Evolutionary conservation across 2,797 vertebrate genomes (phyloP), one percentile per base, ranked within the genome.

Genomic region (Melopsittacus undulatus): DNA sequence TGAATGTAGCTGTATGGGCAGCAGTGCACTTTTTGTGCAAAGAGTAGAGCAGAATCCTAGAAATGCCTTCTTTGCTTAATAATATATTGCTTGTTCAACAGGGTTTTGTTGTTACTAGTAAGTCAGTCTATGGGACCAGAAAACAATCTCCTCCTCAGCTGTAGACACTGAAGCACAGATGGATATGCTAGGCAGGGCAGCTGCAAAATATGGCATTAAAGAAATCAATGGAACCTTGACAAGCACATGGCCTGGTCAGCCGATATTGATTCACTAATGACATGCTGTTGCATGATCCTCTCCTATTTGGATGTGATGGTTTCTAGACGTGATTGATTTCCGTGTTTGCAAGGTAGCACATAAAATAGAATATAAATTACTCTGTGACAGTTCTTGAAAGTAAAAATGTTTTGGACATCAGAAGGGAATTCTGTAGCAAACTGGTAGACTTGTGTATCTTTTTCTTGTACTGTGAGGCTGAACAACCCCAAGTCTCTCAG

Each of bases 161-260:
- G 43, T 10, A 77, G 32, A 24, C 11, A 17, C 32, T 51, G 49
- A 30, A 79, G 18, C 8, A 2, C 0, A 3, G 34, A 29, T 42
- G 29, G 26, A 17, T 87, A 18, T 77, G 43, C 36, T 72, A 63
- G 76, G 51, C 42, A 67, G 64, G 51, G 18, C 43, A 57, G 26
- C 46, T 87, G 59, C 83, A 81, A n/a, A 56, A 14, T 18, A 18
- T n/a, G 49, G 15, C 32, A 12, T 56, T 80, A 61, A 92, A 85
- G 51, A 70, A 91, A 96, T 92, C 91, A 68, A 61, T 85, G 82
- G 29, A 69, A 67, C 87, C 78, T 77, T 85, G 75, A 67, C 40
- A 83, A 69, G n/a, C 36, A 34, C 10, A 1, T 49, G 82, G 40
- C 61, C 63, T 83, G 51, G 29, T 61, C 68, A 83, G 82, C 38